phyloP scores from a whole-genome alignment of 2,888 invertebrate species.

The Eilema depressum region DNA sequence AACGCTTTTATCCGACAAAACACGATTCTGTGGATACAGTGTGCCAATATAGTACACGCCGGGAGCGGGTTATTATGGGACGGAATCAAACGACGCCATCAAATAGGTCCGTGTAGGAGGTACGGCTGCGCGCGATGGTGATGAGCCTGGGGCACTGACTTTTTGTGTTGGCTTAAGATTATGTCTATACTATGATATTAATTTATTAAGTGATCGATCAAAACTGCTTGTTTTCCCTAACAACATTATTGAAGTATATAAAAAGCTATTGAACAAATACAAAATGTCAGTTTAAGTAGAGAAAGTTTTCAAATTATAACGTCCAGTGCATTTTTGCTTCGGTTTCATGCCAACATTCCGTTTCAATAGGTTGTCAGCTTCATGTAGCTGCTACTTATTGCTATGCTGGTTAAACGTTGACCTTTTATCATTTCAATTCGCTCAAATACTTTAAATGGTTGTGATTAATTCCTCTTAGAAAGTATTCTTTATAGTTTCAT shows the following conservation, averaged over 20 bases:
- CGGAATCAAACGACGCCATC: slow-evolving; percentile 29
- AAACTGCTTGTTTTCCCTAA: not conserved
- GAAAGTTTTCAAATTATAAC: not conserved
- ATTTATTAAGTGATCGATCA: not conserved
- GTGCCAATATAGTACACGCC: slow-evolving; percentile 29
- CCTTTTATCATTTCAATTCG: not conserved
- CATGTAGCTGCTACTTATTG: not conserved
- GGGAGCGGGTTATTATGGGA: slow-evolving; percentile 26
- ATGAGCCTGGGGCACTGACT: not conserved
- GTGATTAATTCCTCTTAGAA: too few relatives aligned
- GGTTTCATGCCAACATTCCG: not conserved
- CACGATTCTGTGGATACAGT: slow-evolving; percentile 50
- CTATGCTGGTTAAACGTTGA: not conserved
- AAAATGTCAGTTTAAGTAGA: not conserved
- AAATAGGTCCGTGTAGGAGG: too few relatives aligned
- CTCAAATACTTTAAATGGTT: not conserved
- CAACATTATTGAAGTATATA: not conserved
- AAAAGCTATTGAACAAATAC: too few relatives aligned
- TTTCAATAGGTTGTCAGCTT: not conserved
- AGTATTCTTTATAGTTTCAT: not conserved
- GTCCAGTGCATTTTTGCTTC: not conserved
- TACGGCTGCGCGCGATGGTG: slow-evolving; percentile 11
- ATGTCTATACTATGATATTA: not conserved
- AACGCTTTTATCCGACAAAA: slow-evolving; percentile 70
- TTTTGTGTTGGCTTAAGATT: not conserved